Percentiles rank a stretch among this genome's conserved stretches.
Evolutionary conservation across 2,888 invertebrate species (phyloP).

Genomic region (Diaphora mendica): DNA sequence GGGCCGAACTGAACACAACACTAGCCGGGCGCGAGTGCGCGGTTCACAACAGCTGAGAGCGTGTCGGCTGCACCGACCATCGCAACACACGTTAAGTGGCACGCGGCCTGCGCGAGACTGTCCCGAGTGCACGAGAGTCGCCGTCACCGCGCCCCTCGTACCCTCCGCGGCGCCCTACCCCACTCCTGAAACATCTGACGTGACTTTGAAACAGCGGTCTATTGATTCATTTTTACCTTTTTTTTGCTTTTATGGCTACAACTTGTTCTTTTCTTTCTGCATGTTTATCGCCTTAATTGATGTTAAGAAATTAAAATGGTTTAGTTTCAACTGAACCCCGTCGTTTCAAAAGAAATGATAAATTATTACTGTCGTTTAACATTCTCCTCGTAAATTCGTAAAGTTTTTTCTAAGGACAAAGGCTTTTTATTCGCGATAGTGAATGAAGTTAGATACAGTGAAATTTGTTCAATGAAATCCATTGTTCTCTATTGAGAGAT

Average conservation of each 20-base stretch:
- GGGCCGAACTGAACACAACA: conserved; percentile 54
- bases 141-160: conserved; percentile 72
- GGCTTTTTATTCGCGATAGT: not conserved
- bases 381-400: not conserved
- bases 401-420: not conserved
- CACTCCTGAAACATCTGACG: conserved; percentile 46
- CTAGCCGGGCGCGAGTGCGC: conserved; percentile 65
- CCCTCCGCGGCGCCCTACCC: conserved; percentile 47
- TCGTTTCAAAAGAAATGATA: conserved; percentile 8
- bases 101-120: conserved; percentile 83
- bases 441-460: not conserved
- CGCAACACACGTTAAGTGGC: conserved; percentile 74
- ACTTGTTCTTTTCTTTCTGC: conserved; percentile 2
- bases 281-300: not conserved
- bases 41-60: conserved; percentile 62
- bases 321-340: not conserved
- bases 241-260: conserved; percentile 17
- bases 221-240: conserved; percentile 54
- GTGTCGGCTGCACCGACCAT: conserved; percentile 87
- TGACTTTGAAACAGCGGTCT: conserved; percentile 62
- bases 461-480: conserved; percentile 3
- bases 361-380: not conserved
- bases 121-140: conserved; percentile 58
- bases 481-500: conserved; percentile 10
- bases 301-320: not conserved